Percentiles rank a stretch among this genome's conserved stretches.
Evolutionary conservation across 1,140 invertebrate genomes (phyloP).

Genomic region (Metopolophium dirhodum): DNA sequence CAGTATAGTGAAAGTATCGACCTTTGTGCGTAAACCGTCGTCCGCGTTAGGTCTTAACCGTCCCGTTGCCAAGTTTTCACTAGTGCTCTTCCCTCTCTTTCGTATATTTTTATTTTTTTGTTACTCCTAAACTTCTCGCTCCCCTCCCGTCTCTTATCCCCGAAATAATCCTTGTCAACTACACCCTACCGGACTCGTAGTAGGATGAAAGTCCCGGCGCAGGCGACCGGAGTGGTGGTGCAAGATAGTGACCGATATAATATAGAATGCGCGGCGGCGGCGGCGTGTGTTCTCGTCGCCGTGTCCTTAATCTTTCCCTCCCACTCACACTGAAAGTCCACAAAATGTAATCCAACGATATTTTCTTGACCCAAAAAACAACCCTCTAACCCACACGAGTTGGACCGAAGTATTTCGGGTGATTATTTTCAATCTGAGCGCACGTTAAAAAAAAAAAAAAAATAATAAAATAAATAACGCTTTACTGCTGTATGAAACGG

Average conservation of each 20-base stretch:
- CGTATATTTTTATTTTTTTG: constrained; percentile 29
- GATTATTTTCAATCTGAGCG: constrained; percentile 47
- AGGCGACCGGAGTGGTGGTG: not conserved
- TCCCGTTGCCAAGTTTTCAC: constrained; percentile 55
- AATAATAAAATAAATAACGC: not conserved
- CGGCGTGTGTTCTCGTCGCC: not conserved
- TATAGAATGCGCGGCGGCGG: not conserved
- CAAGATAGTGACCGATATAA: constrained; percentile 21
- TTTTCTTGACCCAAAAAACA: not conserved
- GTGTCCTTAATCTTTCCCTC: constrained; percentile 28
- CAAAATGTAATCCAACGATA: not conserved
- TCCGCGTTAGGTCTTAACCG: constrained; percentile 46
- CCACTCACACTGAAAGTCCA: not conserved
- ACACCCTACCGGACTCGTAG: not conserved
- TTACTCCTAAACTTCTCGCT: constrained; percentile 14
- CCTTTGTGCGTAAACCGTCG: constrained; percentile 40
- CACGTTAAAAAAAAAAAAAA: not conserved
- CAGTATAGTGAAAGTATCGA: constrained; percentile 49
- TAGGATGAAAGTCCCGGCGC: not conserved
- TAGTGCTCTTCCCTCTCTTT: not conserved
- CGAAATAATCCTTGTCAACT: constrained; percentile 22
- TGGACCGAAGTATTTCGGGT: not conserved
- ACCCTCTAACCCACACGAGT: not conserved
- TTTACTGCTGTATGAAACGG: not conserved
- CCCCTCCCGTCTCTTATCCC: not conserved